Base-by-base conservation (phyloP, 2,113 vertebrate species). In the Anser brachyrhynchus region DNA sequence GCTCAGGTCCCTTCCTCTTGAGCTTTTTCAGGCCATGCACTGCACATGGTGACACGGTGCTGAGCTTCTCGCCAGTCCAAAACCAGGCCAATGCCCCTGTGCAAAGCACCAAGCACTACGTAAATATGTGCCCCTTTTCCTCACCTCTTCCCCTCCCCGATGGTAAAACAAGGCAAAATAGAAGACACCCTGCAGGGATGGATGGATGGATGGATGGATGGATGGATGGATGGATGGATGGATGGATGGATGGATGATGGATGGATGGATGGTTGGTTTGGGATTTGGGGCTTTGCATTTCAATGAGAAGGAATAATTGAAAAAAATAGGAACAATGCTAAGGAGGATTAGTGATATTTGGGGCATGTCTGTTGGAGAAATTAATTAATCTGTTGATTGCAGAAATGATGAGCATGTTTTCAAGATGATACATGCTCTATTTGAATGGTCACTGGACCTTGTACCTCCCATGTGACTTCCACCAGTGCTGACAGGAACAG, bases 341-440 rank as follows among this genome's bases (percentile, higher is more conserved):
- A 93, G 55, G 77, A 93, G 82, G 93, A 96, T 97, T 96, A 95
- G 46, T 80, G 79, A 94, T 96, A 97, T 97, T 94, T 95, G 84
- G 95, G 95, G 89, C 96, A 97, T 90, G 95, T 95, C 95, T 97
- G 95, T 75, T 96, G 83, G 57, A 76, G 58, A 93, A 94, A 92
- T 66, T 51, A 89, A 93, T 95, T 88, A 84, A 62, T 90, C 82
- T 79, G 39, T 75, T 41, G n/a, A 92, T 72, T 83, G 41, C 58
- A 96, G 87, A 96, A 97, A 93, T 66, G 46, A 65, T 15, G 44
- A 93, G 37, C 72, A 89, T 49, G 55, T 93, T 93, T 89, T 94
- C 55, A 95, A 97, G 93, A 96, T 44, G 52, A 58, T 96, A 65
- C 4, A 59, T 37, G n/a, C 41, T 74, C 84, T 31, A 0, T 66